A percentile compares a stretch with the other conserved stretches of the same genome.
Conservation (phyloP, 1,140 invertebrate species). For the Caenorhabditis tropicalis region DNA sequence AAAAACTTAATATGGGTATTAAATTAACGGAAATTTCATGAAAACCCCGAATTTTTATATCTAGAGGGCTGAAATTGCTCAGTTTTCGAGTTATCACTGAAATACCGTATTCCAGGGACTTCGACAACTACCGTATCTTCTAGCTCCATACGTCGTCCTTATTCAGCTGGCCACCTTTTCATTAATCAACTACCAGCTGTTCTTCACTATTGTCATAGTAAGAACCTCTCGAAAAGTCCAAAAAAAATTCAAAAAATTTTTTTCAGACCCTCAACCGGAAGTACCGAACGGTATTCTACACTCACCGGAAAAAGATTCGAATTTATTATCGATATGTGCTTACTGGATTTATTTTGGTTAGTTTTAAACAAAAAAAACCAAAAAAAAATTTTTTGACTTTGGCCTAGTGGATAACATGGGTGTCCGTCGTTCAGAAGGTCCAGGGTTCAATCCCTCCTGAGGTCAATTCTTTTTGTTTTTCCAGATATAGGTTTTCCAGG, state of each 20-base stretch:
- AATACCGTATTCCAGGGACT: neutral
- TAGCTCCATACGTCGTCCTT: neutral
- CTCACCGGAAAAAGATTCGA: too few species aligned
- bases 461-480: neutral
- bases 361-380: too few species aligned
- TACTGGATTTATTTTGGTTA: too few species aligned
- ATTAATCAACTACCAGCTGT: neutral
- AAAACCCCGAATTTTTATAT: neutral
- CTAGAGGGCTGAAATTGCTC: too few species aligned
- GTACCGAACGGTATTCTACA: too few species aligned
- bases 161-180: neutral
- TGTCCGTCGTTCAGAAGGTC: neutral
- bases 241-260: neutral
- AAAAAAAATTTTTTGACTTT: neutral
- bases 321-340: too few species aligned
- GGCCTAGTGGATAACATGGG: neutral
- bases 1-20: neutral
- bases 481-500: too few species aligned
- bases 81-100: neutral
- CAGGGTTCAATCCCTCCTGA: neutral
- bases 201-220: neutral
- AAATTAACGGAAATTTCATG: neutral
- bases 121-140: neutral
- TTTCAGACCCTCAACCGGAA: too few species aligned
- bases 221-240: neutral